Evolutionary conservation across 2,113 vertebrate genomes (phyloP), one percentile per base, ranked within the genome.

Genomic region (Nicator chloris): DNA sequence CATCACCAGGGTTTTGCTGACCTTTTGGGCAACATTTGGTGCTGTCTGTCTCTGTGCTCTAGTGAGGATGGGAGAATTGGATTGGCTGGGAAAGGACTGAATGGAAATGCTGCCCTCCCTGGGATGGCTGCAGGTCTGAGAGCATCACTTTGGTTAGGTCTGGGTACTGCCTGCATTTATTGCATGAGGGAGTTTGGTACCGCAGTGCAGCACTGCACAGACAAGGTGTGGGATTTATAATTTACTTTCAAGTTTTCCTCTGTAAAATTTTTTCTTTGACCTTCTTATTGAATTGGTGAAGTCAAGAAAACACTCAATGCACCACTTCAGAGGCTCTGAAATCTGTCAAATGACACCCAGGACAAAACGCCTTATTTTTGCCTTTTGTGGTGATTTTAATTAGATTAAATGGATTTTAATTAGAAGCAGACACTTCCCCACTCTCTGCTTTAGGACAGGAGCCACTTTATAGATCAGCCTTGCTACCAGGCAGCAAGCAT

Each of bases 331-430:
- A 73, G 19, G 35, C n/a, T 64, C 54, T 28, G 22, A 69, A 71
- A n/a, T 60, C 77, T 33, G 44, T 42, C 49, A 19, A 26, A 28
- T 24, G 23, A 31, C 49, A 90, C 18, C 14, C 28, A 63, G 70
- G n/a, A 56, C 42, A 70, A 82, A 90, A 77, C 35, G 20, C 10
- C 31, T 79, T 23, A 50, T 71, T 86, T 86, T 65, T 83, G 20
- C 44, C 54, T 69, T 18, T 50, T 44, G 31, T 53, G 35, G 33
- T 27, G 53, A 66, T 92, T 77, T 70, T 59, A 83, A 71, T 53
- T 30, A n/a, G n/a, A n/a, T n/a, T n/a, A n/a, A n/a, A n/a, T n/a
- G n/a, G 23, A 42, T 91, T 94, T 90, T 92, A 93, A 64, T 88
- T 82, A 88, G 21, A 35, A 44, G 16, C 31, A 76, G 27, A 22